Conservation (phyloP, 2,797 vertebrate species). For the Gambelia wislizenii region DNA sequence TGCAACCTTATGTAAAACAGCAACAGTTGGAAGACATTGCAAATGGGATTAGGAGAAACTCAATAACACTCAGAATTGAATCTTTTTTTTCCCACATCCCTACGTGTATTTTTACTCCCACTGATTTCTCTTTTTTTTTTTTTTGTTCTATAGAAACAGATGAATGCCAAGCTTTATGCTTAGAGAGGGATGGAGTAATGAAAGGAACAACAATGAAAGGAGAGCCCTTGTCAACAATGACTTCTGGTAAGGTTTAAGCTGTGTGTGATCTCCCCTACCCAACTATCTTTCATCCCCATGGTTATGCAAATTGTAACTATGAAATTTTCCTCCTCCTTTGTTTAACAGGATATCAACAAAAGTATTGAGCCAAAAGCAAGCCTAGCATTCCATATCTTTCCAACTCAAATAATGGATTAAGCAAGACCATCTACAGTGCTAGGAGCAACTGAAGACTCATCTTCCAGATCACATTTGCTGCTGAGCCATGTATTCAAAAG, state of each 20-base stretch:
- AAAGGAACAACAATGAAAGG: constrained; percentile 71
- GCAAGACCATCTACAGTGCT: neutral
- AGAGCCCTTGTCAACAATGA: constrained; percentile 57
- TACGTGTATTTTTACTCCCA: neutral
- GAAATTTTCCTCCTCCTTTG: constrained; percentile 14
- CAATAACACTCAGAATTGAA: too few species aligned
- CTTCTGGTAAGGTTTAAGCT: constrained; percentile 56
- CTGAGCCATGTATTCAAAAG: constrained; percentile 1
- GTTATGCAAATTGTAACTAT: neutral
- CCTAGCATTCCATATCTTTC: neutral
- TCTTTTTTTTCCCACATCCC: too few species aligned
- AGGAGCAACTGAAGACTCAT: neutral
- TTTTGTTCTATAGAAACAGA: constrained; percentile 44
- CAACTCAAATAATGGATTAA: neutral
- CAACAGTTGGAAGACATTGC: too few species aligned
- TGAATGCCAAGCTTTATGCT: constrained; percentile 61
- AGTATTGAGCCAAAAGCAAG: constrained; percentile 31
- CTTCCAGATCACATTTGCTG: neutral
- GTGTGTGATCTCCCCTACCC: neutral
- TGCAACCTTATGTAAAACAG: too few species aligned
- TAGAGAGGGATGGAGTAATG: constrained; percentile 61
- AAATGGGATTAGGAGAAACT: too few species aligned
- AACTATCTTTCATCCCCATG: neutral
- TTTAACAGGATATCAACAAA: constrained; percentile 58
- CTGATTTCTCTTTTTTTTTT: neutral